phyloP scores from a whole-genome alignment of 2,797 vertebrate species.

The Phataginus tricuspis region DNA sequence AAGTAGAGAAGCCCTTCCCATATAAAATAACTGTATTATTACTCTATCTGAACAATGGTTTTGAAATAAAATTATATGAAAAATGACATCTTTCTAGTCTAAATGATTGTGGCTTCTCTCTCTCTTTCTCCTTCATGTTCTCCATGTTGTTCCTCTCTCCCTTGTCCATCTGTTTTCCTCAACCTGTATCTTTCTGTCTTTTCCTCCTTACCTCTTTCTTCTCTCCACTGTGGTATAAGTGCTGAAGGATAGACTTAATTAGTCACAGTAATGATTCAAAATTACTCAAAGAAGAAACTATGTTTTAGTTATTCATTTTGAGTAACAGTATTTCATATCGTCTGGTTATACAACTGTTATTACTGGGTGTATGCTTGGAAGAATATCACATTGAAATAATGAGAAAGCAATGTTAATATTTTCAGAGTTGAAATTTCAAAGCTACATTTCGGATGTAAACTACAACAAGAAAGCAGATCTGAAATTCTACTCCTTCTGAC shows the following conservation, averaged over 20 bases:
- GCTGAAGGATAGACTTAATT: not conserved
- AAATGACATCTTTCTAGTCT: not conserved
- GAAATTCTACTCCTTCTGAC: not conserved
- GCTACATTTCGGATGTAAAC: not conserved
- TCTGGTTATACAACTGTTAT: not conserved
- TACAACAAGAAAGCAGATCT: not conserved
- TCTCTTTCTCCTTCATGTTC: not conserved
- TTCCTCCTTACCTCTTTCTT: not conserved
- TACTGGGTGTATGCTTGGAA: not conserved
- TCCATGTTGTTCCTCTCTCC: not conserved
- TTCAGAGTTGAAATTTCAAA: not conserved
- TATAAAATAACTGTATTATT: slow-evolving; percentile 44
- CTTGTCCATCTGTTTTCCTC: not conserved
- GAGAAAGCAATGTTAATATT: not conserved
- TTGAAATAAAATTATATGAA: slow-evolving; percentile 33
- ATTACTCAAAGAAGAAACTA: not conserved
- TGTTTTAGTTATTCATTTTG: slow-evolving; percentile 1
- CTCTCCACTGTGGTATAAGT: not conserved
- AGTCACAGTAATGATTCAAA: not conserved
- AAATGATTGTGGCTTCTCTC: not conserved
- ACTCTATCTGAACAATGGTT: not conserved
- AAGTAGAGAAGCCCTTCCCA: not conserved
- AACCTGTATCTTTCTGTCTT: not conserved
- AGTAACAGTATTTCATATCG: not conserved
- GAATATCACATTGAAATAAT: not conserved